A percentile compares a stretch with the other conserved stretches of the same genome.
These are phyloP conservation scores for Merluccius polli DNA, from an alignment of 2,797 vertebrate species.

Conservation along the genomic window DNA sequence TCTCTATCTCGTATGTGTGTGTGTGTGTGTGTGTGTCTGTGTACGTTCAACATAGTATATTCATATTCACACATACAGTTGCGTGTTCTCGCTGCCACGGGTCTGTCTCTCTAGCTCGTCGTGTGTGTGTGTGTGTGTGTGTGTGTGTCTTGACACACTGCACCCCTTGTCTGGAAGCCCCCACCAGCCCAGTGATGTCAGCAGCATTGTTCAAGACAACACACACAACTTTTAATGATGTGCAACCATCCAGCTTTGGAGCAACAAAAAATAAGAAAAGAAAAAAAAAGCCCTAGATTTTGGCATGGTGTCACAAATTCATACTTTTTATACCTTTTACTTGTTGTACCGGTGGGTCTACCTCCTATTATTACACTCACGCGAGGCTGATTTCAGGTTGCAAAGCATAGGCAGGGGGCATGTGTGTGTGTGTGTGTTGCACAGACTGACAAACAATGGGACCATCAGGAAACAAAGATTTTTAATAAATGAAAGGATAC, in stretches of 20 bases:
- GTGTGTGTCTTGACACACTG: constrained; percentile 32
- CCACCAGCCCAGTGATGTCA: constrained; percentile 33
- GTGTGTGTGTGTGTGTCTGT: background rate
- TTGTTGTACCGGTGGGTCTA: background rate
- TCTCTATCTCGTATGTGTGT: background rate
- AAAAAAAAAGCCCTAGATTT: constrained; percentile 18
- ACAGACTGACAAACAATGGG: constrained; percentile 17
- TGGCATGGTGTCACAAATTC: background rate
- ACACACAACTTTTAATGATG: constrained; percentile 40
- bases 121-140: constrained; percentile 13
- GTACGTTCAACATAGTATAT: background rate
- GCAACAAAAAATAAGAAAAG: constrained; percentile 44
- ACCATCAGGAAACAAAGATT: constrained; percentile 60
- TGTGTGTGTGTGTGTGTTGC: constrained; percentile 3
- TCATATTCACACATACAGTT: background rate
- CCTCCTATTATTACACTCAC: constrained; percentile 20
- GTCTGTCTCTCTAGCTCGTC: background rate
- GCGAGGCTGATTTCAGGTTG: constrained; percentile 17
- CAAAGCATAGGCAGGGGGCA: background rate
- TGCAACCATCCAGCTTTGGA: constrained; percentile 30
- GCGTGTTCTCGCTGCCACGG: background rate
- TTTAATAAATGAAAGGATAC: constrained; percentile 74
- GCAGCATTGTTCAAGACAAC: constrained; percentile 39
- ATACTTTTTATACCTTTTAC: background rate
- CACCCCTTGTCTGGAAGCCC: constrained; percentile 49